Evolutionary conservation across 2,888 invertebrate species (phyloP), one percentile per base, ranked within the genome.

Genomic region (Tuberolachnus salignus): DNA sequence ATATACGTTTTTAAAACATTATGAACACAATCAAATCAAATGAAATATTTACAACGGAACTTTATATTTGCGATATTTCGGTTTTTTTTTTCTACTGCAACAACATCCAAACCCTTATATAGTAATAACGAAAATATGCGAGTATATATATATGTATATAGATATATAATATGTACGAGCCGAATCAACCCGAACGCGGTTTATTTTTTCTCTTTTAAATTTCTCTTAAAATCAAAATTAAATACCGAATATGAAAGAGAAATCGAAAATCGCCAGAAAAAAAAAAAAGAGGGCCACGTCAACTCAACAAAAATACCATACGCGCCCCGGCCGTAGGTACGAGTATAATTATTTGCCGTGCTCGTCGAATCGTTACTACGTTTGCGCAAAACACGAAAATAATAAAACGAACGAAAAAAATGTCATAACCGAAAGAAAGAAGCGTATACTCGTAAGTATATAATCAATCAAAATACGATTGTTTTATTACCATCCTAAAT

Each of bases 231-330:
- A 4, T 34, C 34, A 34, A 34, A 34, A 6, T 34, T 34, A 3
- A 34, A 34, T 34, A 6, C 34, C 3, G 3, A 34, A 34, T 4
- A 34, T 34, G 3, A 6, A 34, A 3, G 34, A 6, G 6, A 34
- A 34, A 34, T 4, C 34, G 34, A 34, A 19, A 14, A 34, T 14
- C 0, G 34, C 21, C 1, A 14, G 19, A 14, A 63, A 63, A 73
- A 26, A 14, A 64, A 73, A n/a, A 51, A 44, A 55, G 55, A 55
- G 13, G n/a, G 14, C 21, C 4, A 1, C 13, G 53, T 23, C 8
- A 49, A 67, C 75, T 67, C 19, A 57, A 75, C 75, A 75, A 67
- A 75, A 75, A 75, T 57, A 67, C 75, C 75, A 57, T n/a, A 19
- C 53, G 1, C 19, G n/a, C 34, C 34, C 34, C 34, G 34, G 6